Evolutionary conservation across 2,888 invertebrate genomes (phyloP).

Genomic region (Mesorhabditis sp.): DNA sequence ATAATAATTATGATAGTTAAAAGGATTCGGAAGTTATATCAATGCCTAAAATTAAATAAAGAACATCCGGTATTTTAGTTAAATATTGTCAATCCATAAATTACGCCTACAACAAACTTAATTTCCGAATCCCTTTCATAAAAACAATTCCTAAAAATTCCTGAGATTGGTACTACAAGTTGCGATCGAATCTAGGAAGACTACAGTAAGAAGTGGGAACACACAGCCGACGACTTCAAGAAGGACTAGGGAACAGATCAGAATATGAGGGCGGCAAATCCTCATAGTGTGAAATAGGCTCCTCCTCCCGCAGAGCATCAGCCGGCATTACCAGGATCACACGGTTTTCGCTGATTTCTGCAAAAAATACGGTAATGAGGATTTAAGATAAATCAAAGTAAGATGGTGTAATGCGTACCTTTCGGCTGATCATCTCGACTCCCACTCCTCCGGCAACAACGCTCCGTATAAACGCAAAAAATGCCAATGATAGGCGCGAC

Average conservation of each 20-base stretch:
- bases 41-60: no score
- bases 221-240: not conserved
- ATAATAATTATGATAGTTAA: no score
- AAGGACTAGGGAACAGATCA: not conserved
- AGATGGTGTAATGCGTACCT: not conserved
- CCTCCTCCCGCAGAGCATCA: not conserved
- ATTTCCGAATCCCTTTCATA: no score
- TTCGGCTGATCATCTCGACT: not conserved
- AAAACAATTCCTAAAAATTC: no score
- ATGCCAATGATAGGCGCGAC: not conserved
- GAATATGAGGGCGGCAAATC: not conserved
- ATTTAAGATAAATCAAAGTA: not conserved
- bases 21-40: no score
- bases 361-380: not conserved
- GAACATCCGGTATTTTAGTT: no score
- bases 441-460: not conserved
- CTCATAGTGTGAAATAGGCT: not conserved
- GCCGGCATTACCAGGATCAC: slow-evolving; percentile 5
- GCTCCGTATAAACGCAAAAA: slow-evolving; percentile 4
- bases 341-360: not conserved
- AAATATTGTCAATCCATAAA: no score
- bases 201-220: no score
- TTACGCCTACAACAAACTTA: no score
- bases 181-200: no score
- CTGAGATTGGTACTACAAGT: no score